phyloP scores from a whole-genome alignment of 2,888 invertebrate species.

The Heliothis peltigera region DNA sequence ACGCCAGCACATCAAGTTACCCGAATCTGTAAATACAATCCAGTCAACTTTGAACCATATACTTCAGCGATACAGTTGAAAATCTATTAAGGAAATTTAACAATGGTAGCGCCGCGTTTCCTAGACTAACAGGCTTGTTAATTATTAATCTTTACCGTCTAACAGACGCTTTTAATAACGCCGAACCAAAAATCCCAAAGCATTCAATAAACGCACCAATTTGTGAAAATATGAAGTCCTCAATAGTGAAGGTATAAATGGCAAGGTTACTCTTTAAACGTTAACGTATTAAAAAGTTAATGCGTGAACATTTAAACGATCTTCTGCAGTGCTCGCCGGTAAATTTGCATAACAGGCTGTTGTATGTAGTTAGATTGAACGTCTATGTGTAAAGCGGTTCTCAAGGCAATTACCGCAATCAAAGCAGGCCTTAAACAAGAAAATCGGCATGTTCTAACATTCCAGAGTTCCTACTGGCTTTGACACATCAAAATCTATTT shows the following conservation, averaged over 20 bases:
- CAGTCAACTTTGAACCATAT: too few relatives aligned
- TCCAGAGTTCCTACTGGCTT: background rate
- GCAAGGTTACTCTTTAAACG: background rate
- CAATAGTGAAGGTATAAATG: background rate
- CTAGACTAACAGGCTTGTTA: constrained; percentile 68
- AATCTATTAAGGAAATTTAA: too few relatives aligned
- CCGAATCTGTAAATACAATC: too few relatives aligned
- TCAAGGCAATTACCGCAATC: constrained; percentile 27
- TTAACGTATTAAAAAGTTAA: constrained; percentile 25
- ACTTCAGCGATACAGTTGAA: too few relatives aligned
- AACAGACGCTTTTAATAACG: constrained; percentile 5
- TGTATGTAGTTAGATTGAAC: constrained; percentile 30
- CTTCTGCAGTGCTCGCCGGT: constrained; percentile 12
- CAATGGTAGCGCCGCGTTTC: constrained; percentile 58
- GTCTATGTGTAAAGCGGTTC: constrained; percentile 31
- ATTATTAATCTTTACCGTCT: constrained; percentile 64
- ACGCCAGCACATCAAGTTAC: too few relatives aligned
- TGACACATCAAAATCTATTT: constrained; percentile 9
- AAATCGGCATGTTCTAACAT: constrained; percentile 10
- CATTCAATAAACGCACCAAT: background rate
- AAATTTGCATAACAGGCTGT: constrained; percentile 23
- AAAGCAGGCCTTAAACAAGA: constrained; percentile 7
- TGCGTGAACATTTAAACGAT: constrained; percentile 36
- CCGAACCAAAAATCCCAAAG: background rate
- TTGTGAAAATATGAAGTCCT: background rate